Conservation (phyloP, 2,888 invertebrate genomes). For the Caenorhabditis japonica region DNA sequence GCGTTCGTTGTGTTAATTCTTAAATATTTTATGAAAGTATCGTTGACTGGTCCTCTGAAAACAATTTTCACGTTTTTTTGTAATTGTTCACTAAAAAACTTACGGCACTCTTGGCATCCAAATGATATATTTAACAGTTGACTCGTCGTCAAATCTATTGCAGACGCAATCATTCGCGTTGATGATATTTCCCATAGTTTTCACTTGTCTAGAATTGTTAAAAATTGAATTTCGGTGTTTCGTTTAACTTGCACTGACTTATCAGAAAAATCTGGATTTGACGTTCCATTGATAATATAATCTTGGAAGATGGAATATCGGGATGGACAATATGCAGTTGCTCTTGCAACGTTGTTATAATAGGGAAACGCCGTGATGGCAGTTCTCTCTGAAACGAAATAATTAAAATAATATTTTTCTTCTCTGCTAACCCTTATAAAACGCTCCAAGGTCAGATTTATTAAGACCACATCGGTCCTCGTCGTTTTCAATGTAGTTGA, state of each 20-base stretch:
- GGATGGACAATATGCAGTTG: conserved; percentile 28
- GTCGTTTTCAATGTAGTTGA: conserved; percentile 38
- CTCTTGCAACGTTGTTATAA: neutral
- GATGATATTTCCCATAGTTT: conserved; percentile 7
- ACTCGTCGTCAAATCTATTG: conserved; percentile 4
- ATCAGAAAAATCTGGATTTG: neutral
- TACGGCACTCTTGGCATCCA: conserved; percentile 39
- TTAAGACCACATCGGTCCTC: neutral
- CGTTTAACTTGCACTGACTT: conserved; percentile 9
- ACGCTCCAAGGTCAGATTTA: conserved; percentile 1
- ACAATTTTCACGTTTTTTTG: neutral
- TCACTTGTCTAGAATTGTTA: conserved; percentile 2
- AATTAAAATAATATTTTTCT: neutral
- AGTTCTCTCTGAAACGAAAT: conserved; percentile 22
- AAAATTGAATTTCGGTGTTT: neutral
- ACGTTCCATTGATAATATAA: neutral
- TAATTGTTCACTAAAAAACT: neutral
- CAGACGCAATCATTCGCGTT: conserved; percentile 26
- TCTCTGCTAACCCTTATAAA: conserved; percentile 16
- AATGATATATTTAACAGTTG: conserved; percentile 23
- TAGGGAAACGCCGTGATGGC: conserved; percentile 18
- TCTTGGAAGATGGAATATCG: conserved; percentile 5
- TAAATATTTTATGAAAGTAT: neutral
- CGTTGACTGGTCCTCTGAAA: conserved; percentile 12
- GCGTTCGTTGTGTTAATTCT: conserved; percentile 27